Evolutionary conservation across 2,113 vertebrate species (phyloP).

Genomic region (Saguinus imperator): DNA sequence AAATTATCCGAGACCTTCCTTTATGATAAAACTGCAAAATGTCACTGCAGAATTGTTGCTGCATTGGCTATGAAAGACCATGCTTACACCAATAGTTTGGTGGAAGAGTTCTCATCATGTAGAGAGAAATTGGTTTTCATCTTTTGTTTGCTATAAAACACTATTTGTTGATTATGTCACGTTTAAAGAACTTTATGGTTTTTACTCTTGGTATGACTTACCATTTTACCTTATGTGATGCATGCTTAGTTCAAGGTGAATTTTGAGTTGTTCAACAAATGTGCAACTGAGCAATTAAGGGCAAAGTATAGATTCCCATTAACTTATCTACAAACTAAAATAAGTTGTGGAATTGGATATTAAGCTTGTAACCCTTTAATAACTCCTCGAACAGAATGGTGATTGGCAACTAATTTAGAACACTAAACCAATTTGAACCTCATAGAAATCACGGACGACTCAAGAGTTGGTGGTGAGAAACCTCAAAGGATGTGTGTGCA

Average conservation of each 20-base stretch:
- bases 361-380: not conserved
- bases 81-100: not conserved
- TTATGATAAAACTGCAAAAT: not conserved
- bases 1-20: not conserved
- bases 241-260: not conserved
- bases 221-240: not conserved
- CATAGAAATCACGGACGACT: not conserved
- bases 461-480: not conserved
- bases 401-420: not conserved
- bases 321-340: not conserved
- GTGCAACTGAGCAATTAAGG: conserved; percentile 8
- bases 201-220: not conserved
- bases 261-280: not conserved
- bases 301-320: not conserved
- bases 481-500: not conserved
- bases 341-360: not conserved
- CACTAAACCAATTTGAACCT: not conserved
- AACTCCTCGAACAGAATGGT: not conserved
- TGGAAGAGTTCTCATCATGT: not conserved
- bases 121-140: not conserved
- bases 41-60: not conserved
- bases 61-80: not conserved
- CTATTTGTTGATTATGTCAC: not conserved
- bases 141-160: not conserved
- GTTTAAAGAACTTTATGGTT: not conserved